phyloP scores from a whole-genome alignment of 2,888 invertebrate species.

The Acrobasis consociella region DNA sequence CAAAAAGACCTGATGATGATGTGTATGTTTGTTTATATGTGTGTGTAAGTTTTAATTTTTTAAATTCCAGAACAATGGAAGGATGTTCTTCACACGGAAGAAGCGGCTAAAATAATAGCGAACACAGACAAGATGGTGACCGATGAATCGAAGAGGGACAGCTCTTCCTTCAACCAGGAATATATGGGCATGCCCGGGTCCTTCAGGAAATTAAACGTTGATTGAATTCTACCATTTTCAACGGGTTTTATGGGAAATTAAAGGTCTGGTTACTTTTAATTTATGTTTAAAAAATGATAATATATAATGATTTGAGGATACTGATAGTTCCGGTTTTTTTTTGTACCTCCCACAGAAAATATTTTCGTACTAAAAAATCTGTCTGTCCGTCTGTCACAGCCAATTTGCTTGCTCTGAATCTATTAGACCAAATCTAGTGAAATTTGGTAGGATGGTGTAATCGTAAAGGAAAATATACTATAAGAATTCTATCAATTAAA shows the following conservation, averaged over 20 bases:
- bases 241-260: not conserved
- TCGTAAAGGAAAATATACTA: too few species aligned
- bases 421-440: too few species aligned
- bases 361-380: too few species aligned
- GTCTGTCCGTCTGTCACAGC: too few species aligned
- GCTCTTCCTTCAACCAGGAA: conserved; percentile 64
- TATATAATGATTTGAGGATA: too few species aligned
- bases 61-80: conserved; percentile 63
- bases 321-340: too few species aligned
- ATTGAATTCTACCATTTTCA: conserved; percentile 40
- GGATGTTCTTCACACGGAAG: conserved; percentile 50
- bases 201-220: conserved; percentile 64
- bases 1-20: too few species aligned
- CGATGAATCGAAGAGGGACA: conserved; percentile 60
- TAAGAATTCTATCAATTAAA: too few species aligned
- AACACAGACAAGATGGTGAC: conserved; percentile 54
- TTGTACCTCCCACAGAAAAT: too few species aligned
- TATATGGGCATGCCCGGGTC: conserved; percentile 75
- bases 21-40: too few species aligned
- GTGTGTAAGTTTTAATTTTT: not conserved
- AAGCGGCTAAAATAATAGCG: conserved; percentile 49
- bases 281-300: not conserved
- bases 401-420: too few species aligned
- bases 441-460: too few species aligned
- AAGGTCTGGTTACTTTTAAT: not conserved